A percentile compares a stretch with the other conserved stretches of the same genome.
phyloP scores from a whole-genome alignment of 2,113 vertebrate species.

The Bothrops jararaca region DNA sequence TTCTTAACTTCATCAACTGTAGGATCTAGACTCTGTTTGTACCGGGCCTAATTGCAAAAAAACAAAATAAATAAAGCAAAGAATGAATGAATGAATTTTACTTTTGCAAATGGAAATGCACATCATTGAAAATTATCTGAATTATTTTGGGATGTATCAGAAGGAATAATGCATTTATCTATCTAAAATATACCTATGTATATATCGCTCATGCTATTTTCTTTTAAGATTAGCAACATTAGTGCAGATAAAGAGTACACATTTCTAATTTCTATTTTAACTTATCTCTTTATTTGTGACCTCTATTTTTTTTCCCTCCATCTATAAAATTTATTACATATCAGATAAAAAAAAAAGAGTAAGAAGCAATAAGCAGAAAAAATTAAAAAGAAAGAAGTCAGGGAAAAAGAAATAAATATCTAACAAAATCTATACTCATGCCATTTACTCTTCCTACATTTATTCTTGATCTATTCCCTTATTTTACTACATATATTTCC shows the following conservation, averaged over 20 bases:
- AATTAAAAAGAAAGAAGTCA: not conserved
- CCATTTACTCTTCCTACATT: no score
- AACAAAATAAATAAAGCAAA: slow-evolving; percentile 20
- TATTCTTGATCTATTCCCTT: not conserved
- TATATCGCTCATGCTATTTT: not conserved
- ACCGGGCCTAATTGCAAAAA: slow-evolving; percentile 79
- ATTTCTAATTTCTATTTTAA: no score
- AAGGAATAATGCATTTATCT: fast-evolving
- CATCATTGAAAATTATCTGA: not conserved
- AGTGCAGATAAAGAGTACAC: not conserved
- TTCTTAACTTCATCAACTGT: slow-evolving; percentile 99
- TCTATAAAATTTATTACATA: no score
- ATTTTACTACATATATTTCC: not conserved
- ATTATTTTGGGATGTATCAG: not conserved
- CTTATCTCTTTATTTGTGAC: no score
- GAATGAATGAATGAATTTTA: not conserved
- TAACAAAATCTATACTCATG: not conserved
- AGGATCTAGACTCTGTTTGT: slow-evolving; percentile 97
- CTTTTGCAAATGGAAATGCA: not conserved
- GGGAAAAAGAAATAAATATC: not conserved
- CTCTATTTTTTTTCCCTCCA: no score
- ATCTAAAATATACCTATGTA: not conserved
- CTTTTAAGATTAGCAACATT: not conserved
- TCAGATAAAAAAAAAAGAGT: no score
- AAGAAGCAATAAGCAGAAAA: not conserved